Conservation (phyloP, 2,888 invertebrate species). For the Pyralis farinalis region DNA sequence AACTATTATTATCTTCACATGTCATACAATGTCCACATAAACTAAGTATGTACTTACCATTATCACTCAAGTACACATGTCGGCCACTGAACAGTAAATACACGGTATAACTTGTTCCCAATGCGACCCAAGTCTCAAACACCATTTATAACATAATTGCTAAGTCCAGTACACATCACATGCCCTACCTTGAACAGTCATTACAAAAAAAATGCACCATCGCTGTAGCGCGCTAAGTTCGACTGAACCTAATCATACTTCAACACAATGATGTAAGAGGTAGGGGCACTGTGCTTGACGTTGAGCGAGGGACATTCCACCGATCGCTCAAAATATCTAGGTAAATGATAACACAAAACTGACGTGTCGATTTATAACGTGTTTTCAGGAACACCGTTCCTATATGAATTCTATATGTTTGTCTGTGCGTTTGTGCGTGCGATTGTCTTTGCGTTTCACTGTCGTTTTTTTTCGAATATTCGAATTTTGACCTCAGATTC, state of each 20-base stretch:
- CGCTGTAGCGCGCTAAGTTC: not conserved
- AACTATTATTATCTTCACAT: too few relatives aligned
- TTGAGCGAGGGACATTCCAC: not conserved
- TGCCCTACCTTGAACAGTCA: not conserved
- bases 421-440: too few relatives aligned
- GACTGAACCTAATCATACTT: conserved; percentile 36
- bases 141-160: conserved; percentile 55
- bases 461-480: too few relatives aligned
- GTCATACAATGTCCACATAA: conserved; percentile 2
- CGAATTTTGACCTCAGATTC: too few relatives aligned
- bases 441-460: too few relatives aligned
- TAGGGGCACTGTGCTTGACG: conserved; percentile 33
- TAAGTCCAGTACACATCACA: conserved; percentile 13
- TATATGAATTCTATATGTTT: too few relatives aligned
- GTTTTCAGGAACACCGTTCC: too few relatives aligned
- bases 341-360: too few relatives aligned
- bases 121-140: conserved; percentile 51
- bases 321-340: too few relatives aligned
- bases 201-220: conserved; percentile 1
- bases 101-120: conserved; percentile 44
- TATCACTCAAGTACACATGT: conserved; percentile 51
- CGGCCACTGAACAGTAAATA: conserved; percentile 46
- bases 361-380: too few relatives aligned
- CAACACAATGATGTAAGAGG: conserved; percentile 44
- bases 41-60: conserved; percentile 38